Evolutionary conservation across 2,888 invertebrate species (phyloP), one percentile per base, ranked within the genome.

Genomic region (Aporophyla lueneburgensis): DNA sequence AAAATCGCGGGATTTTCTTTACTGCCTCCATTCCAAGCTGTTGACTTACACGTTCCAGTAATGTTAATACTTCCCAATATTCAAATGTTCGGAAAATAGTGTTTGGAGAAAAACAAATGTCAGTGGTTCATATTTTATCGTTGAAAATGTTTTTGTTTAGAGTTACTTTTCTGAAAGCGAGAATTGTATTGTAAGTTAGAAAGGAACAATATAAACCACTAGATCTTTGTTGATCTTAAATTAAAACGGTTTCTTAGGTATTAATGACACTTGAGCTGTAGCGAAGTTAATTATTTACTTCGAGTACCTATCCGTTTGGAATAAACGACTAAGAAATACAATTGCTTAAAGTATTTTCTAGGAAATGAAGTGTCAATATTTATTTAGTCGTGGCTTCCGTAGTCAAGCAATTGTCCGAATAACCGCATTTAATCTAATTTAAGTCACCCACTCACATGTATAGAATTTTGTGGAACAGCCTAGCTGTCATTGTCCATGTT

Each of bases 1-100:
- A 86, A 86, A 54, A 83, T 59, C 69, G 77, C 40, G 33, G 58
- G 80, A 77, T 79, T 81, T 74, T 24, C 61, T 81, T 81, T 83
- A 86, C 46, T 79, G 73, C 65, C 61, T 66, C 66, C 54, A 71
- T 81, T 86, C 46, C 56, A 72, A 72, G 61, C 61, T 61, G 21
- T 65, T 59, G 73, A 74, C 43, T 74, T 67, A 71, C 71, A 33
- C 27, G 51, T 73, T 59, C 24, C 33, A 58, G 51, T 46, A 71
- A 53, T 10, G 10, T 56, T 33, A 67, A 66, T 63, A 43, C 43
- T 43, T 63, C 19, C 24, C 43, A 24, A 43, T 10, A 63, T 63
- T 63, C 43, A 63, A 68, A 74, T 71, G 56, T 66, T 58, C 19
- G 27, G 51, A 46, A 67, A 85, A 68, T 54, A 33, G 51, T 74